Evolutionary conservation across 2,888 invertebrate genomes (phyloP).

Genomic region (Oxystoma pomonae): DNA sequence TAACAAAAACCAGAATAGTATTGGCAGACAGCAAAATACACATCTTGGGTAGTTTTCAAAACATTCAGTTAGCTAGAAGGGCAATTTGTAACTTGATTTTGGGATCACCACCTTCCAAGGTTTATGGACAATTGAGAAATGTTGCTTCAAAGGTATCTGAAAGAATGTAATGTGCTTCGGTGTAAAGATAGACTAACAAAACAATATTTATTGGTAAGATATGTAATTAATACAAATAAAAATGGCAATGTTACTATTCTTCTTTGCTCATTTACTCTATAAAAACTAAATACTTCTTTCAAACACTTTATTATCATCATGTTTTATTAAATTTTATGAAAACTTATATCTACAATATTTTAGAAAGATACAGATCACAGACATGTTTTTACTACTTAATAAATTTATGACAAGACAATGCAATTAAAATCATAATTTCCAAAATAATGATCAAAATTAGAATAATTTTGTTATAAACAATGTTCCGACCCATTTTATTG

Average conservation of each 20-base stretch:
- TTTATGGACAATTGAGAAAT: conserved; percentile 89
- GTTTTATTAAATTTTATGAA: too few relatives aligned
- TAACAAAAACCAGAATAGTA: conserved; percentile 96
- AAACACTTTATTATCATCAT: too few relatives aligned
- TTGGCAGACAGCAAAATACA: conserved; percentile 96
- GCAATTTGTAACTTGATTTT: conserved; percentile 95
- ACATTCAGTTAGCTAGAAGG: conserved; percentile 89
- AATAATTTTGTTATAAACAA: conserved; percentile 71
- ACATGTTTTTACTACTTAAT: too few relatives aligned
- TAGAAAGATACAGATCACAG: too few relatives aligned
- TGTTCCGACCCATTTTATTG: conserved; percentile 62
- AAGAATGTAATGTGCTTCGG: conserved; percentile 74
- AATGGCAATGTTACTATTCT: too few relatives aligned
- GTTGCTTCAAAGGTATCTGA: conserved; percentile 81
- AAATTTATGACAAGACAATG: conserved; percentile 61
- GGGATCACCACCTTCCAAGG: conserved; percentile 96
- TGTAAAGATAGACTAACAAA: too few relatives aligned
- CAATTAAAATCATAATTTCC: conserved; percentile 62
- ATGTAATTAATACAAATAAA: too few relatives aligned
- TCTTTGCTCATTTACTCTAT: too few relatives aligned
- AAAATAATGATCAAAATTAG: conserved; percentile 68
- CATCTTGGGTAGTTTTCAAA: conserved; percentile 95
- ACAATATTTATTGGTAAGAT: too few relatives aligned
- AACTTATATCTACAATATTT: too few relatives aligned
- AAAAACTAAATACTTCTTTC: too few relatives aligned